Conservation (phyloP, 2,888 invertebrate species). For the Temnothorax ravouxi region DNA sequence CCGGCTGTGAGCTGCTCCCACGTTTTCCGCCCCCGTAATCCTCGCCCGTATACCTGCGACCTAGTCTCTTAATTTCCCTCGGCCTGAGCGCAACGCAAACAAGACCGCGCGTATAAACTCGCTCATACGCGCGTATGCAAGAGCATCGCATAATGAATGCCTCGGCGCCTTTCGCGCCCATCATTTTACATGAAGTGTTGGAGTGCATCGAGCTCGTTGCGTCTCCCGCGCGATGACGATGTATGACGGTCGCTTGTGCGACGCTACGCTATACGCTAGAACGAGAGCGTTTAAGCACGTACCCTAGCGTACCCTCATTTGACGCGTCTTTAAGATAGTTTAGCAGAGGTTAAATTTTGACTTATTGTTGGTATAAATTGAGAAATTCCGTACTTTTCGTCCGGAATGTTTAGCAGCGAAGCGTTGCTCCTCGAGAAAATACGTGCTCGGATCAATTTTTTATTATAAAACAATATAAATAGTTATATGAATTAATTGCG, state of each 20-base stretch:
- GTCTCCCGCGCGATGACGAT: slow-evolving; percentile 30
- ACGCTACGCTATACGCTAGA: slow-evolving; percentile 7
- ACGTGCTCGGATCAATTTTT: neutral
- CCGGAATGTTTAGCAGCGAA: neutral
- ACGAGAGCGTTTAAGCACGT: slow-evolving; percentile 31
- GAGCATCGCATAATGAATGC: slow-evolving; percentile 63
- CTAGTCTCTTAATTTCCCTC: slow-evolving; percentile 60
- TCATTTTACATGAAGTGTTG: slow-evolving; percentile 47
- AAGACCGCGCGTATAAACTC: slow-evolving; percentile 52
- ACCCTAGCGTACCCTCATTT: slow-evolving; percentile 20
- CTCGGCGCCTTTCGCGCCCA: slow-evolving; percentile 47
- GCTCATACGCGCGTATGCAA: slow-evolving; percentile 44
- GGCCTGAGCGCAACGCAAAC: slow-evolving; percentile 49
- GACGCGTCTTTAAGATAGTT: slow-evolving; percentile 3
- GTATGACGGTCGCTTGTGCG: slow-evolving; percentile 38
- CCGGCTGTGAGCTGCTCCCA: neutral
- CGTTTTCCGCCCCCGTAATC: slow-evolving; percentile 31
- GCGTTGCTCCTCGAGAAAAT: neutral
- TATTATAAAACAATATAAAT: neutral
- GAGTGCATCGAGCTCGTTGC: slow-evolving; percentile 53
- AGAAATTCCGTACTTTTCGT: neutral
- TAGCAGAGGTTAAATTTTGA: slow-evolving; percentile 1
- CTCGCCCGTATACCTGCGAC: slow-evolving; percentile 27
- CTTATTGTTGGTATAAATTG: neutral
- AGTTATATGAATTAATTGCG: neutral